A percentile compares a stretch with the other conserved stretches of the same genome.
phyloP scores from a whole-genome alignment of 2,888 invertebrate species.

The Sinelater perroti region DNA sequence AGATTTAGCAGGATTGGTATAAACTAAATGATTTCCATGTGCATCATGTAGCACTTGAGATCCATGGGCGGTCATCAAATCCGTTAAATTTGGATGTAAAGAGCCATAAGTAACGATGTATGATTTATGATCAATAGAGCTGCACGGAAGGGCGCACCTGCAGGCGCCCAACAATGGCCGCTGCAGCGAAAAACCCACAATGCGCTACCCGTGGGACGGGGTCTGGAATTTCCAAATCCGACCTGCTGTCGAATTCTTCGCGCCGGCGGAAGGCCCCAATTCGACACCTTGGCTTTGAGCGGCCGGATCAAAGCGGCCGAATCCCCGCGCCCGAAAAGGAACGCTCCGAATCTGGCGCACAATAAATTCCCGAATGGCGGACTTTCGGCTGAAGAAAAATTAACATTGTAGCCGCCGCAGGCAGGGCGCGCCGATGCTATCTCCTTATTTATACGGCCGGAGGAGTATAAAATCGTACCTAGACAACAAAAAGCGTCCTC shows the following conservation, averaged over 20 bases:
- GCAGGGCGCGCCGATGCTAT: conserved; percentile 24
- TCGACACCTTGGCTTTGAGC: conserved; percentile 11
- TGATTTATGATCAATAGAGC: conserved; percentile 24
- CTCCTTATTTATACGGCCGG: conserved; percentile 35
- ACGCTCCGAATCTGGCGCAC: conserved; percentile 27
- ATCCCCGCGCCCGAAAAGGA: conserved; percentile 13
- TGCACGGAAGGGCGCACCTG: neutral
- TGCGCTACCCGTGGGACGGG: conserved; percentile 16
- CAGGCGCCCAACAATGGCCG: neutral
- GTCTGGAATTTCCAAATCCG: conserved; percentile 14
- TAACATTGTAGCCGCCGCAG: conserved; percentile 21
- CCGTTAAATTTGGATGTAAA: conserved; percentile 16
- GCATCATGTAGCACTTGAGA: conserved; percentile 1
- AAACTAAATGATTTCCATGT: too few species aligned
- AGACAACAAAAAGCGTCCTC: conserved; percentile 31
- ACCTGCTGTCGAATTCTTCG: conserved; percentile 17
- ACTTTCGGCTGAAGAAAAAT: conserved; percentile 21
- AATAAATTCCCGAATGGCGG: conserved; percentile 24
- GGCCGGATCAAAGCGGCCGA: conserved; percentile 21
- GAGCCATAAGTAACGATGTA: conserved; percentile 16
- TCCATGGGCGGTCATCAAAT: conserved; percentile 16
- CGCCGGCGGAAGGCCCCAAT: neutral
- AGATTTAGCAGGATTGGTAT: too few species aligned
- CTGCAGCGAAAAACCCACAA: conserved; percentile 1
- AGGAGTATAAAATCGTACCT: conserved; percentile 34